Evolutionary conservation across 2,888 invertebrate species (phyloP).

Genomic region (Drosophila parthenogenetica): DNA sequence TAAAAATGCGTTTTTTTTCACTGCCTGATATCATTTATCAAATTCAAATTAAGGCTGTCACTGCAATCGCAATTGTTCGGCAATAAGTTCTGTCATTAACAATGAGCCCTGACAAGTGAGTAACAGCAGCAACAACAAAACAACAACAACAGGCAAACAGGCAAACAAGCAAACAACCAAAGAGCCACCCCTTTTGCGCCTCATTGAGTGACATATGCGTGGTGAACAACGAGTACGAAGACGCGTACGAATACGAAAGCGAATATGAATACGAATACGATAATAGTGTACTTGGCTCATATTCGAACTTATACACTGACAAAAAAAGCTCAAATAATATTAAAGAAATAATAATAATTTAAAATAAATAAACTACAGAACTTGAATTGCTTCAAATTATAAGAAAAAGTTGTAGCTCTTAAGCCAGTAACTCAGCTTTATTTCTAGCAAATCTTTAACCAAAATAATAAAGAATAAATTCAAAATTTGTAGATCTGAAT

Average conservation of each 20-base stretch:
- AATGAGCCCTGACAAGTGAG: constrained; percentile 74
- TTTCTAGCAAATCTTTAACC: no score
- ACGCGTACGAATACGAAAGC: not conserved
- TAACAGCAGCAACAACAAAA: constrained; percentile 39
- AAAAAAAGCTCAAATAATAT: no score
- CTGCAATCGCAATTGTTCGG: constrained; percentile 52
- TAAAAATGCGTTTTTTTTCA: not conserved
- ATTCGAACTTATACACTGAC: constrained; percentile 2
- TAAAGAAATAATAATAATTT: no score
- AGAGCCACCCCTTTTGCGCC: constrained; percentile 59
- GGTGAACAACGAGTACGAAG: constrained; percentile 48
- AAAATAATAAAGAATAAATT: no score
- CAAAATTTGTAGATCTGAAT: no score
- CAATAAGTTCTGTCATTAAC: constrained; percentile 71
- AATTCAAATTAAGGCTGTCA: constrained; percentile 80
- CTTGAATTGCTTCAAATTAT: no score
- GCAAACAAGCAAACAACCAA: constrained; percentile 6
- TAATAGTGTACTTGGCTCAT: constrained; percentile 16
- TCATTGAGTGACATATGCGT: constrained; percentile 81
- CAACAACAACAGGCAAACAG: constrained; percentile 12
- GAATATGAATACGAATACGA: constrained; percentile 9
- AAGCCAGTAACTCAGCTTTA: no score
- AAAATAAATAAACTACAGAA: no score
- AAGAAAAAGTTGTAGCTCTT: no score
- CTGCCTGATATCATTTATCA: constrained; percentile 78